phyloP scores from a whole-genome alignment of 2,113 vertebrate genomes.

The Microcebus ravelobensis region DNA sequence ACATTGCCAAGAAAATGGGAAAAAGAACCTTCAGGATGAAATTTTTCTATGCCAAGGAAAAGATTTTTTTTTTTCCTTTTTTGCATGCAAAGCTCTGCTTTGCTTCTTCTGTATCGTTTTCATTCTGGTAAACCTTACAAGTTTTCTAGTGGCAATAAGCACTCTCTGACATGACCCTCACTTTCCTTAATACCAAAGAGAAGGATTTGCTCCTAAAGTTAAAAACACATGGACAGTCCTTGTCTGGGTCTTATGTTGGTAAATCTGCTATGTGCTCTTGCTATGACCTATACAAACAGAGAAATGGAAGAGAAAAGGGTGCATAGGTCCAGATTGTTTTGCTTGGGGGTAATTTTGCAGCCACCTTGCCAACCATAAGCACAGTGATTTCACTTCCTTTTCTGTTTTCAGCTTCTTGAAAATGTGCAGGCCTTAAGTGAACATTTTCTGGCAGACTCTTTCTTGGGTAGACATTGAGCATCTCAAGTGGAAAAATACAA shows the following conservation, averaged over 20 bases:
- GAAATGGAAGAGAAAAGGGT: background rate
- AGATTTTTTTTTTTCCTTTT: constrained; percentile 8
- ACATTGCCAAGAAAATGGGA: constrained; percentile 66
- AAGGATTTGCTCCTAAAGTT: constrained; percentile 42
- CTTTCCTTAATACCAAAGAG: constrained; percentile 32
- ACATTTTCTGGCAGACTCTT: constrained; percentile 44
- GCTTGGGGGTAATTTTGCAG: constrained; percentile 30
- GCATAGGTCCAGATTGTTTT: background rate
- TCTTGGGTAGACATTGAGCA: constrained; percentile 42
- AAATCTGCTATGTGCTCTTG: background rate
- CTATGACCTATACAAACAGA: constrained; percentile 12
- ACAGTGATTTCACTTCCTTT: constrained; percentile 46
- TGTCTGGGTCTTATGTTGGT: background rate
- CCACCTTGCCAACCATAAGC: constrained; percentile 37
- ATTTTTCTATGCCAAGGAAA: constrained; percentile 71
- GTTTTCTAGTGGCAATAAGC: constrained; percentile 37
- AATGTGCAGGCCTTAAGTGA: constrained; percentile 58
- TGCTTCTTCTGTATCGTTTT: constrained; percentile 47
- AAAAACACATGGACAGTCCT: background rate
- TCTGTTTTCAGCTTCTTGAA: constrained; percentile 57
- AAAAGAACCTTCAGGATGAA: constrained; percentile 58
- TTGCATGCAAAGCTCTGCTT: constrained; percentile 23
- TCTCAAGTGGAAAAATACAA: constrained; percentile 50
- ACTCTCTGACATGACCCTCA: background rate
- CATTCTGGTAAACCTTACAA: background rate